Base-by-base conservation (phyloP, 2,797 vertebrate genomes). In the Miichthys miiuy region DNA sequence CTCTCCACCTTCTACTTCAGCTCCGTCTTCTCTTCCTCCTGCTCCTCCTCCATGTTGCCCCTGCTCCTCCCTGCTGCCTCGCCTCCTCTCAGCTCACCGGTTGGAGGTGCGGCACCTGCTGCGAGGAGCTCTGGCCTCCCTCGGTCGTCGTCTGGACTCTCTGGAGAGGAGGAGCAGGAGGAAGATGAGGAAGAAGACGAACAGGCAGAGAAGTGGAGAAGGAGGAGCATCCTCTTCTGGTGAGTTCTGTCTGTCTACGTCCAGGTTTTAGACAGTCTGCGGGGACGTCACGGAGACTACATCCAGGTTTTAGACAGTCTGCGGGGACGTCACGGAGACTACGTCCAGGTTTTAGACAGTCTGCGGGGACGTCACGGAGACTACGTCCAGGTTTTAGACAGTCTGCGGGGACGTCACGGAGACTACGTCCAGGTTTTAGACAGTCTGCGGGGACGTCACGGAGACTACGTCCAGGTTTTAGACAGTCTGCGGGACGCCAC, bases 61-160 rank as follows among this genome's bases (percentile, higher is more conserved):
- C 54, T 92, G 91, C 61, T 48, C 89, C 50, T 52, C 86, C 20
- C 80, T 90, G 20, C 72, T 90, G 20, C 89, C 80, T 30, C 93
- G 91, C 69, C 83, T 94, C 57, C 90, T 96, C 34, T 82, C 87
- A 2, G 85, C 90, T 68, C 94, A 96, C 72, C 93, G 94, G 71
- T 71, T 74, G 27, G 95, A 96, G 88, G 84, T 96, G 68, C 93
- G 92, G 23, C 88, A 79, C 48, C 89, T 96, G 68, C 81, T 96
- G 64, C 87, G 89, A 16, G 92, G 90, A 44, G 88, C 92, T 2
- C 54, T 96, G 13, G 84, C 91, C 0, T 84, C 91, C 1, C 72
- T 96, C 1, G 85, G 91, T 21, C 94, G 88, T 21, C 91, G 93
- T 4, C 85, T 96, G 44, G 92, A 94, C 61, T 86, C 83, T 9